Evolutionary conservation across 2,113 vertebrate species (phyloP).

Genomic region (Physeter macrocephalus): DNA sequence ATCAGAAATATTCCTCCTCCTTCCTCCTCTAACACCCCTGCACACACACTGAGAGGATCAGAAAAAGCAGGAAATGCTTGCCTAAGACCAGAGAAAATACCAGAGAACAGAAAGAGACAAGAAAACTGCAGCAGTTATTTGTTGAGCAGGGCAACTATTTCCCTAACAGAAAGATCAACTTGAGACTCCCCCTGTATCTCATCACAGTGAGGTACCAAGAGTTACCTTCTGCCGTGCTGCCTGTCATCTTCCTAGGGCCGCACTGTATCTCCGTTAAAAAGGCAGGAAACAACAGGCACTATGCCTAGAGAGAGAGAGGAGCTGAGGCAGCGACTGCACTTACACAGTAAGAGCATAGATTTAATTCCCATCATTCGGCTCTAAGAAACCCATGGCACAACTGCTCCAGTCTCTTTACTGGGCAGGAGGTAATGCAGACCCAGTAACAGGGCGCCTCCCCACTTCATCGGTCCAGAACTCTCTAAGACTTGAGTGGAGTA

Average conservation of each 20-base stretch:
- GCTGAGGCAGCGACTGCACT: too few relatives aligned
- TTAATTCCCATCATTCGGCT: background rate
- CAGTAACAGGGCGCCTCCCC: background rate
- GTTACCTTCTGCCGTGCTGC: background rate
- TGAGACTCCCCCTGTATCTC: background rate
- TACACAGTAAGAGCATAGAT: background rate
- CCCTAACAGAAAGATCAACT: background rate
- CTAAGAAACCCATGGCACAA: background rate
- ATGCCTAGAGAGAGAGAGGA: background rate
- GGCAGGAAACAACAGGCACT: background rate
- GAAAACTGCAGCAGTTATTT: background rate
- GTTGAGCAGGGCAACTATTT: background rate
- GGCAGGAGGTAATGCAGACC: background rate
- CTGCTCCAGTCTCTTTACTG: too few relatives aligned
- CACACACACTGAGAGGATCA: background rate
- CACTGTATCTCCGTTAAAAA: background rate
- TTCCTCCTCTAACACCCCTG: background rate
- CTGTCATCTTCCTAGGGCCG: background rate
- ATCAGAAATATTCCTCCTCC: background rate
- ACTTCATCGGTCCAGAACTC: background rate
- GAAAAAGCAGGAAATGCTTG: conserved; percentile 2
- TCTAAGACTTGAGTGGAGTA: background rate
- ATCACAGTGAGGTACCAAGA: background rate
- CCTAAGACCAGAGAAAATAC: background rate
- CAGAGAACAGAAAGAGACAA: background rate